Conservation (phyloP, 2,797 vertebrate species). For the Chiloscyllium punctatum region DNA sequence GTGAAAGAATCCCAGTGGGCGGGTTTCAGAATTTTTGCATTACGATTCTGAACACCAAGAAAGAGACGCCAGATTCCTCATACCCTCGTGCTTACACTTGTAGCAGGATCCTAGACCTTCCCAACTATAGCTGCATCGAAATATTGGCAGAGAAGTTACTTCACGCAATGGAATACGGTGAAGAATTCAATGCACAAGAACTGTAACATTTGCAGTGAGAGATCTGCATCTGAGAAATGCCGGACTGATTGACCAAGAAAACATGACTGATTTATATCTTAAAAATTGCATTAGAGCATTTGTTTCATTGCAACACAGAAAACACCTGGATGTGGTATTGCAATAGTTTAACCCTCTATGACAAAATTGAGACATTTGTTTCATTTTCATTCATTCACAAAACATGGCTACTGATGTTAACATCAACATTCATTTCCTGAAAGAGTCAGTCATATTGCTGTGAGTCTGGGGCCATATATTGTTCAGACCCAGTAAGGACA, state of each 20-base stretch:
- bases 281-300: neutral
- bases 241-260: neutral
- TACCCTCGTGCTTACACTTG: constrained; percentile 47
- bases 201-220: neutral
- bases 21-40: constrained; percentile 40
- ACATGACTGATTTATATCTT: neutral
- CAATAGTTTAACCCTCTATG: too few relatives aligned
- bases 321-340: neutral
- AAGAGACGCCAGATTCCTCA: constrained; percentile 44
- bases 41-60: neutral
- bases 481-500: neutral
- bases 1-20: constrained; percentile 44
- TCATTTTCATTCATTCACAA: neutral
- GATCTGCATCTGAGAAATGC: too few relatives aligned
- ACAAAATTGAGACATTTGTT: too few relatives aligned
- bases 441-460: neutral
- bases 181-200: constrained; percentile 45
- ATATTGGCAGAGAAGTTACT: constrained; percentile 50
- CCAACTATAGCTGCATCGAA: constrained; percentile 53
- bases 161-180: constrained; percentile 46
- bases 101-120: constrained; percentile 43
- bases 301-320: neutral
- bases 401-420: neutral
- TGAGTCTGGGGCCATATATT: neutral
- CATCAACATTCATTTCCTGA: neutral